These are phyloP conservation scores for Cheiracanthium punctorium DNA, from an alignment of 2,888 invertebrate species.

Conservation along the genomic window DNA sequence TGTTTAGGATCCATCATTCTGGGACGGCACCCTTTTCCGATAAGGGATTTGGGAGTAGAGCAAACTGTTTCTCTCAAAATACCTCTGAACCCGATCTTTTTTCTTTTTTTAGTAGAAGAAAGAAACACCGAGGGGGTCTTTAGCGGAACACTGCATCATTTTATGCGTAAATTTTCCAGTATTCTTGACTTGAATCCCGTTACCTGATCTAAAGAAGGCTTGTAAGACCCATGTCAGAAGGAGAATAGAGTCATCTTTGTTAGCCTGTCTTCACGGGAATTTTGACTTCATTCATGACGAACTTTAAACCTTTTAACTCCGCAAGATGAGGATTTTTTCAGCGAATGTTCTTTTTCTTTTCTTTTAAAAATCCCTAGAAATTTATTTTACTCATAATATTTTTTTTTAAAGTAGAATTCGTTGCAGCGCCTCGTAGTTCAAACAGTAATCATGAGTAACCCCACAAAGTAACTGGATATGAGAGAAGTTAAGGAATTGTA, in stretches of 20 bases:
- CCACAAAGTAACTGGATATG: too few species aligned
- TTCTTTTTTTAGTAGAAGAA: neutral
- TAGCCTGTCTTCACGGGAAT: neutral
- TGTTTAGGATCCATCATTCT: neutral
- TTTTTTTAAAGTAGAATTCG: too few species aligned
- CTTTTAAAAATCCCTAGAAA: too few species aligned
- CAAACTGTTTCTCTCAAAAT: neutral
- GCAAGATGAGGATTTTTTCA: neutral
- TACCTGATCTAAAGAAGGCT: constrained; percentile 3
- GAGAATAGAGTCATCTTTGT: neutral
- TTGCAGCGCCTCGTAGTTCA: too few species aligned
- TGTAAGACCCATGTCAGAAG: neutral
- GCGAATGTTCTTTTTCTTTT: neutral
- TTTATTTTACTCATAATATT: too few species aligned
- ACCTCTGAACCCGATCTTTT: neutral
- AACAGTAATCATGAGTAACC: too few species aligned
- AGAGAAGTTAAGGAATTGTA: too few species aligned
- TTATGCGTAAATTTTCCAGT: neutral
- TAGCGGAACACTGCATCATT: neutral
- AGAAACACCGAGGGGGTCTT: neutral
- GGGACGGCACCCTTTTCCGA: neutral
- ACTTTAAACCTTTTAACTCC: neutral
- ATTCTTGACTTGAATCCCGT: constrained; percentile 1
- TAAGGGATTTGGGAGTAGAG: neutral
- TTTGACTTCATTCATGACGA: neutral